A percentile compares a stretch with the other conserved stretches of the same genome.
phyloP scores from a whole-genome alignment of 64 coral and sea anemone genomes.

The Dendrophyllia cribrosa region DNA sequence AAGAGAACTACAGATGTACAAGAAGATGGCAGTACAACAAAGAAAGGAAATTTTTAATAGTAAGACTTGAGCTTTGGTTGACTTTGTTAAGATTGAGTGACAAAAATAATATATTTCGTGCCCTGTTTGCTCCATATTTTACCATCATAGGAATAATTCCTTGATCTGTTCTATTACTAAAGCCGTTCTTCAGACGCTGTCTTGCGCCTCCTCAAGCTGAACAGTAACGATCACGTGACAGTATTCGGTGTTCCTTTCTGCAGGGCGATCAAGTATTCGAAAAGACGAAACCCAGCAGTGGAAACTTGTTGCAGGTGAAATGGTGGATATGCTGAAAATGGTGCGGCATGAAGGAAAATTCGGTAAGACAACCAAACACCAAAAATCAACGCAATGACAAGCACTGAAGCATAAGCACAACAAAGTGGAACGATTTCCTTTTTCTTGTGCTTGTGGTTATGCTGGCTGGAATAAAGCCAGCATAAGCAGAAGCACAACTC shows the following conservation, averaged over 20 bases:
- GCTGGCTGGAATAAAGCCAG: too few relatives aligned
- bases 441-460: too few relatives aligned
- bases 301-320: slow-evolving; percentile 94
- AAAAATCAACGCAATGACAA: not conserved
- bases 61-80: not conserved
- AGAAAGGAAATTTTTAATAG: slow-evolving; percentile 48
- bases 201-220: too few relatives aligned
- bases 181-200: too few relatives aligned
- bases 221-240: too few relatives aligned
- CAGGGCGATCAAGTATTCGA: slow-evolving; percentile 74
- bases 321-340: slow-evolving; percentile 83
- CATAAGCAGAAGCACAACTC: too few relatives aligned
- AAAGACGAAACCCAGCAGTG: slow-evolving; percentile 73
- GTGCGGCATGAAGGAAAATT: slow-evolving; percentile 74
- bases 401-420: too few relatives aligned
- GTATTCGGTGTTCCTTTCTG: not conserved
- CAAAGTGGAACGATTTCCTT: too few relatives aligned
- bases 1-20: slow-evolving; percentile 75
- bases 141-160: too few relatives aligned
- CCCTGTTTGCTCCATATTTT: too few relatives aligned
- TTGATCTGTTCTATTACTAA: too few relatives aligned
- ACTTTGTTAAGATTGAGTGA: not conserved
- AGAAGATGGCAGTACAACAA: slow-evolving; percentile 87
- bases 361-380: slow-evolving; percentile 7
- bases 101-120: not conserved